Base-by-base conservation (phyloP, 23 tunicate genomes). In the Botrylloides violaceus region DNA sequence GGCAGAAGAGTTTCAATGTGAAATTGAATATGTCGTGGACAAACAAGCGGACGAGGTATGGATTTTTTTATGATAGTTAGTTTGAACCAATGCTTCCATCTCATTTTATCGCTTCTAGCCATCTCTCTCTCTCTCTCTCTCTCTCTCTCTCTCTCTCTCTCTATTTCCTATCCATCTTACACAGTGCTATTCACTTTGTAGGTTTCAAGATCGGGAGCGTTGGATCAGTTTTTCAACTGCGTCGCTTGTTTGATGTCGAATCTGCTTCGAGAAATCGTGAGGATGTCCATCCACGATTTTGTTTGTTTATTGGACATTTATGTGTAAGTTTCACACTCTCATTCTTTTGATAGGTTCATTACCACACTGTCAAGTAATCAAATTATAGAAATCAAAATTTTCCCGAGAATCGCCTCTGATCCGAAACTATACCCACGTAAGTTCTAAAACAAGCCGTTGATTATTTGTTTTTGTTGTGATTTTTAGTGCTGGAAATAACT, bases 191-290 rank as follows among this genome's bases (percentile, higher is more conserved):
- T 43, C 53, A 15, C 53, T 43, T 79, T 71, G 7, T 26, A 82
- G 88, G 35, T 43, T 9, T 36, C 75, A 0, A 61, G 95, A 63
- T 81, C 84, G 81, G 86, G 75, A 15, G 77, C 80, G n/a, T 66
- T 87, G 86, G 86, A 87, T 62, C 85, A 76, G 31, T 87, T 87
- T 61, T 87, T 87, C 50, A 82, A 82, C 50, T 87, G 95, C 73
- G 66, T 87, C 47, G 86, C 82, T 36, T 81, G 87, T 12, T 66
- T 87, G 36, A 87, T 87, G 95, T 87, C 95, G 33, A 87, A 87
- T 64, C 29, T 87, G 39, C 53, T 87, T n/a, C 63, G 86, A 60
- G 95, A 87, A 28, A 61, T 76, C 36, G 95, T 87, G 24, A 57
- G 82, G 70, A 87, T 75, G 36, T 87, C 95, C 2, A 75, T 87